Evolutionary conservation across 1,140 invertebrate genomes (phyloP).

Genomic region (Rhynchophorus ferrugineus): DNA sequence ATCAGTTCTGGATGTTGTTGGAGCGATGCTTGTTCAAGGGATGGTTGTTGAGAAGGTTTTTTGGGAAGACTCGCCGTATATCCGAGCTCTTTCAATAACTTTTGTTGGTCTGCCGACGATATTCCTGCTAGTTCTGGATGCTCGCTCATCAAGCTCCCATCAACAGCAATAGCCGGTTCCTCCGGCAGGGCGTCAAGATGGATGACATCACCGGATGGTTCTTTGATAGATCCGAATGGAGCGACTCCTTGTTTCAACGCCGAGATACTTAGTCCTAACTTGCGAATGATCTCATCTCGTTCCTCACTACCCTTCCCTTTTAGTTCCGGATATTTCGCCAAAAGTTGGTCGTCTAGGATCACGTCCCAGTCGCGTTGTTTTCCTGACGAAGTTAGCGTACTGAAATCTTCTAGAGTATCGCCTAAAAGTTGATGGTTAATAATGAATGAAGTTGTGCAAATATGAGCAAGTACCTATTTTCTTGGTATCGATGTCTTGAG

Average conservation of each 20-base stretch:
- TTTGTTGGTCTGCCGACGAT: background rate
- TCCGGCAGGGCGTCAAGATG: too few relatives aligned
- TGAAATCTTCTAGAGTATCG: background rate
- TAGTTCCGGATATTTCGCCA: constrained; percentile 7
- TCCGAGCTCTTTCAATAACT: background rate
- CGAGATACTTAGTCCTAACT: background rate
- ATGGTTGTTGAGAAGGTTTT: too few relatives aligned
- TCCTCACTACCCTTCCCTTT: background rate
- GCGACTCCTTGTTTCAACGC: too few relatives aligned
- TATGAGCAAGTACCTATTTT: constrained; percentile 5
- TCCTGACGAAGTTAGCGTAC: background rate
- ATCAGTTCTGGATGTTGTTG: background rate
- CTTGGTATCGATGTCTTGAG: constrained; percentile 5
- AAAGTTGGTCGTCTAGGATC: background rate
- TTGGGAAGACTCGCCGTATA: background rate
- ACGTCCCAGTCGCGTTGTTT: background rate
- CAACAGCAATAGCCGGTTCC: too few relatives aligned
- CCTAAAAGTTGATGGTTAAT: too few relatives aligned
- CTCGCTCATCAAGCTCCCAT: background rate
- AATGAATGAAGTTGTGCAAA: too few relatives aligned
- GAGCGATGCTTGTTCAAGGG: background rate
- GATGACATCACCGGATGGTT: background rate
- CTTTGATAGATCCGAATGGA: background rate
- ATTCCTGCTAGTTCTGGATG: background rate
- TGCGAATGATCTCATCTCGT: background rate